Evolutionary conservation across 2,113 vertebrate species (phyloP), one percentile per base, ranked within the genome.

Genomic region (Plecturocebus donacophilus): DNA sequence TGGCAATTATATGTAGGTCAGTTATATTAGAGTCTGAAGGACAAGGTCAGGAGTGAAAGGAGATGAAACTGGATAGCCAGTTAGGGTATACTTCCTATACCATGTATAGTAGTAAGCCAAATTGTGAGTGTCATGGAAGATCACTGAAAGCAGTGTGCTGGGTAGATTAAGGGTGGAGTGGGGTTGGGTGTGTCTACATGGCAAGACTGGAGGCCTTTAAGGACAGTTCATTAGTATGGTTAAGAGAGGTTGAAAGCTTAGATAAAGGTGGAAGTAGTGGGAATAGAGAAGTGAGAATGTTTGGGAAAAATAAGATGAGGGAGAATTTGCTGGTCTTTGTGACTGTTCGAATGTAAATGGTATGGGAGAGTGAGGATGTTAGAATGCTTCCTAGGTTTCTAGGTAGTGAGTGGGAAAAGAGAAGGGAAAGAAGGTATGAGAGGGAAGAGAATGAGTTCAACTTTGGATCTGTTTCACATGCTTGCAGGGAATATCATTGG

Each of bases 1-100:
- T 30, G 21, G 40, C 56, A 81, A 9, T 42, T 42, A 2, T 58
- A 27, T 25, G 5, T 54, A 76, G 32, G 64, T 91, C 61, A 42
- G 54, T 76, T 3, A 49, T 79, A 23, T 56, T 87, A 27, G 71
- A 35, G 14, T 4, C 10, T 76, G n/a, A 92, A 94, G 81, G 76
- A 35, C 81, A 38, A 54, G 84, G 77, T 76, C n/a, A 64, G 40
- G 49, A 85, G 13, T 84, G 71, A 77, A 40, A 94, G 25, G 42
- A 76, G 49, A 54, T 79, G 80, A 71, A 66, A n/a, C 47, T 54
- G 13, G 61, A 14, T 56, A 32, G 45, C 25, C 64, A 70, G 75
- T 66, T 92, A 35, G 47, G 32, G 87, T 32, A 7, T 3, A 2
- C 8, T 49, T 75, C 30, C 68, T 70, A 6, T 71, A 20, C 61